Conservation (phyloP, 2,113 vertebrate genomes). For the Datnioides undecimradiatus region DNA sequence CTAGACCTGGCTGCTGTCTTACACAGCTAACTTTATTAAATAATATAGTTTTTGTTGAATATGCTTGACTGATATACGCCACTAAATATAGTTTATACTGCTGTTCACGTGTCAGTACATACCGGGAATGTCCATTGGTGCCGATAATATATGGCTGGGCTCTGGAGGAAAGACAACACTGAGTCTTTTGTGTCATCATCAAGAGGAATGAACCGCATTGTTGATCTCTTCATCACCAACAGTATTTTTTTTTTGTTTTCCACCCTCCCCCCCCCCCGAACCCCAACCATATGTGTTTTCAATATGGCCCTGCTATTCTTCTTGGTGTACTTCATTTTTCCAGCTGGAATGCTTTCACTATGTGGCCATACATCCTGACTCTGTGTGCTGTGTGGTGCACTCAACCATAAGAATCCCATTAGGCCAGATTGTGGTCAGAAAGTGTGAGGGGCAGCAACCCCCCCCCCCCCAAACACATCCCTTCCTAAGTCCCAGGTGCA, state of each 20-base stretch:
- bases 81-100: no score
- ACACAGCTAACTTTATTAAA: no score
- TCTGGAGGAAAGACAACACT: background rate
- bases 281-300: no score
- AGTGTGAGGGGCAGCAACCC: slow-evolving; percentile 35
- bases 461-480: slow-evolving; percentile 21
- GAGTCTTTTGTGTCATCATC: background rate
- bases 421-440: slow-evolving; percentile 63
- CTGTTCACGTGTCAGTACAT: no score
- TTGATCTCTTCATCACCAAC: slow-evolving; percentile 37
- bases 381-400: slow-evolving; percentile 47
- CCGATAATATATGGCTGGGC: no score
- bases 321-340: slow-evolving; percentile 68
- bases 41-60: no score
- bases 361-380: slow-evolving; percentile 60
- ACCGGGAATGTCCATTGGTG: no score
- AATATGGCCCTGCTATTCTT: slow-evolving; percentile 40
- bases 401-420: slow-evolving; percentile 80
- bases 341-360: slow-evolving; percentile 63
- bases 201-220: slow-evolving; percentile 13
- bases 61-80: no score
- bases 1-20: no score
- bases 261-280: no score
- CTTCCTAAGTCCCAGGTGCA: background rate
- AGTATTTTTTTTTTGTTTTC: background rate